These are phyloP conservation scores for Ploceus nigricollis DNA, from an alignment of 2,113 vertebrate species.

Conservation along the genomic window DNA sequence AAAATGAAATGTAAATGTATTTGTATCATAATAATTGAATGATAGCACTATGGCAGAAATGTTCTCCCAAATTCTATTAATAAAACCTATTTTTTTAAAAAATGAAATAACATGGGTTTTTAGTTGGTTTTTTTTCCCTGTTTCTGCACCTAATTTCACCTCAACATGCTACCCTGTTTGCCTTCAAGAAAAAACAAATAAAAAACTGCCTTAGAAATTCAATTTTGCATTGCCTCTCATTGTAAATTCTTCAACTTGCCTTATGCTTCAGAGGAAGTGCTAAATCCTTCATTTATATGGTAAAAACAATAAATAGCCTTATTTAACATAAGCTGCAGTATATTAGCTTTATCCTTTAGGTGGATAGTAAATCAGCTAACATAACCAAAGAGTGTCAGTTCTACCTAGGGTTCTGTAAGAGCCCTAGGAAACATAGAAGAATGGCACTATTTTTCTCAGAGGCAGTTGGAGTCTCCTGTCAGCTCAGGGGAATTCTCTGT, in stretches of 20 bases:
- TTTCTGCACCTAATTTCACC: not conserved
- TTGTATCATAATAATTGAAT: not conserved
- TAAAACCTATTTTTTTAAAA: not conserved
- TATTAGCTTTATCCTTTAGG: not conserved
- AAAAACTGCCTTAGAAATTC: not conserved
- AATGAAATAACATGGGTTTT: accelerated
- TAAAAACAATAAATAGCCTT: not conserved
- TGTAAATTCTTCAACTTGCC: not conserved
- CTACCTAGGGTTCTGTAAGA: not conserved
- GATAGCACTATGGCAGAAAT: not conserved
- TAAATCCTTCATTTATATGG: not conserved
- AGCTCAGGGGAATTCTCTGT: not conserved
- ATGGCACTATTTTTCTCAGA: not conserved
- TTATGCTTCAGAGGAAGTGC: not conserved
- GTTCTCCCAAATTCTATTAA: not conserved
- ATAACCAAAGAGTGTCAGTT: not conserved
- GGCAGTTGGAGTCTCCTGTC: not conserved
- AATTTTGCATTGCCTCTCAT: not conserved
- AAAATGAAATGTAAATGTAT: not conserved
- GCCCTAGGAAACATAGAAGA: not conserved
- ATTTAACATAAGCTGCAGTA: not conserved
- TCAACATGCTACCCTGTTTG: not conserved
- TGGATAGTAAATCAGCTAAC: not conserved
- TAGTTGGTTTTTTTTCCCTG: not conserved
- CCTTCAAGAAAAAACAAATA: not conserved